Evolutionary conservation across 2,797 vertebrate species (phyloP).

Genomic region (Tokudaia muenninki): DNA sequence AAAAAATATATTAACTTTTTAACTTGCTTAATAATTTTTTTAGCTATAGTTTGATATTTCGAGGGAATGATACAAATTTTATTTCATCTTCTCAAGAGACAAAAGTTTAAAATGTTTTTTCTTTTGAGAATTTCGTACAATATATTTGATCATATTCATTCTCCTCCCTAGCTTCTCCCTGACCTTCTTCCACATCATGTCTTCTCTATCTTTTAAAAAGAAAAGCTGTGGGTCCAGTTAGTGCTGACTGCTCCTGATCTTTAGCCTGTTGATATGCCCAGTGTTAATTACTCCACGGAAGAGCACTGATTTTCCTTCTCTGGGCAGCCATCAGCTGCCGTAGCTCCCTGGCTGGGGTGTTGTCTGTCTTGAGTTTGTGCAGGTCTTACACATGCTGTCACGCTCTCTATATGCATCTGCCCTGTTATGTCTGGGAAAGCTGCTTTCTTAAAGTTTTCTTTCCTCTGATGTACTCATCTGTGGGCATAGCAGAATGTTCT

Average conservation of each 20-base stretch:
- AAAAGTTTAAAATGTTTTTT: neutral
- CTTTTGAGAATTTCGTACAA: neutral
- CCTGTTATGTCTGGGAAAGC: neutral
- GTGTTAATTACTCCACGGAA: neutral
- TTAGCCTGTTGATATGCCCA: neutral
- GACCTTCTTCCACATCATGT: neutral
- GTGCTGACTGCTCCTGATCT: neutral
- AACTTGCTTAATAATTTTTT: neutral
- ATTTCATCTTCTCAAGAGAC: neutral
- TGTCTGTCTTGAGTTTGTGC: neutral
- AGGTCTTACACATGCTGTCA: neutral
- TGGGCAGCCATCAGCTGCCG: neutral
- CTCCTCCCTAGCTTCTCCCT: neutral
- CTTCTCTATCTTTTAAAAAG: neutral
- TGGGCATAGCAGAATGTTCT: neutral
- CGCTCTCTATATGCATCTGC: neutral
- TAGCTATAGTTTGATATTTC: neutral
- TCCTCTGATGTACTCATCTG: neutral
- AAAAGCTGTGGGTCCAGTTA: neutral
- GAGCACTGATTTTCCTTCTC: neutral
- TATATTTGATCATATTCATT: neutral
- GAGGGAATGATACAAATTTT: neutral
- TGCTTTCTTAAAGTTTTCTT: neutral
- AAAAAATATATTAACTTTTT: neutral
- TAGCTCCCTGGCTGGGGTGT: neutral